Evolutionary conservation across 2,888 invertebrate species (phyloP).

Genomic region (Acrocyrtus sp.): DNA sequence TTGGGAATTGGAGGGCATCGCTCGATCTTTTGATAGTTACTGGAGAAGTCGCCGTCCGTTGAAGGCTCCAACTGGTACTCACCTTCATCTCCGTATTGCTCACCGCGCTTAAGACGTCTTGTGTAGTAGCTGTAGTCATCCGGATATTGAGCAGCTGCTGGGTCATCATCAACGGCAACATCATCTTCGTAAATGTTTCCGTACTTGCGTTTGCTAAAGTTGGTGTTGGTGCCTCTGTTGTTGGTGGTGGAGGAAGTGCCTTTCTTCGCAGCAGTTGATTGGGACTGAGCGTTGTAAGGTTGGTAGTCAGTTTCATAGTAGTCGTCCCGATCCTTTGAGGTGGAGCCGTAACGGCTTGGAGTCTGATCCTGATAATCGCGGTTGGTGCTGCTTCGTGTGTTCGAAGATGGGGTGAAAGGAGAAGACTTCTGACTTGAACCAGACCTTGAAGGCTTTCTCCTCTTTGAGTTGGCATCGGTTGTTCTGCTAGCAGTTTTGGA

Average conservation of each 20-base stretch:
- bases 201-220: constrained; percentile 29
- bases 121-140: constrained; percentile 57
- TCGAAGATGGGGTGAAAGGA: constrained; percentile 17
- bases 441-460: constrained; percentile 34
- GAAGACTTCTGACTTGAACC: constrained; percentile 19
- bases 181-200: constrained; percentile 43
- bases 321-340: constrained; percentile 30
- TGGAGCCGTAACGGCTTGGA: constrained; percentile 21
- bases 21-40: constrained; percentile 47
- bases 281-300: constrained; percentile 12
- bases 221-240: constrained; percentile 1
- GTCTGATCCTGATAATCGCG: constrained; percentile 35
- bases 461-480: constrained; percentile 6
- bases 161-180: constrained; percentile 48
- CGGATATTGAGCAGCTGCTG: constrained; percentile 46
- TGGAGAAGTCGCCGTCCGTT: constrained; percentile 55
- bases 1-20: constrained; percentile 56
- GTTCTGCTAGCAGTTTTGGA: constrained; percentile 13
- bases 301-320: constrained; percentile 46
- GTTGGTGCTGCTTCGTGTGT: constrained; percentile 4
- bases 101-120: constrained; percentile 53
- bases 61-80: constrained; percentile 54
- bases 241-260: neutral
- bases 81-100: constrained; percentile 49
- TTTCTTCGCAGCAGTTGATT: constrained; percentile 23